A percentile compares a stretch with the other conserved stretches of the same genome.
phyloP scores from a whole-genome alignment of 2,888 invertebrate genomes.

The Clepsis dumicolana region DNA sequence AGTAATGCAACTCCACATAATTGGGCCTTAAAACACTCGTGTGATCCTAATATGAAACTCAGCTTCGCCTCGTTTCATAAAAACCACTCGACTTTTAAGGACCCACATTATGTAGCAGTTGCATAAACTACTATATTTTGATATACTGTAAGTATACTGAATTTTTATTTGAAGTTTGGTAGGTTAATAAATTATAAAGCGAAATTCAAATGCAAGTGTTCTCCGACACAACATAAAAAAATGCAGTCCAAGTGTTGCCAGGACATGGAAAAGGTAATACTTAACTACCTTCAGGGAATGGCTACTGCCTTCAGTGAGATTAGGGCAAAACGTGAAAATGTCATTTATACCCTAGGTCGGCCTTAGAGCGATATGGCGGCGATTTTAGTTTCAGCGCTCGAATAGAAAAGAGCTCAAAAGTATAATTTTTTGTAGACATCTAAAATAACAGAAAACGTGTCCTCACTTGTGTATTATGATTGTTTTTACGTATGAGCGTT shows the following conservation, averaged over 20 bases:
- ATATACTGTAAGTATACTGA: too few species aligned
- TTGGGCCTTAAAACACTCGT: too few species aligned
- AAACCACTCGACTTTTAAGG: too few species aligned
- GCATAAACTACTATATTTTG: too few species aligned
- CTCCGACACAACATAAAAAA: neutral
- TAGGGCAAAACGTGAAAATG: neutral
- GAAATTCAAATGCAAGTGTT: conserved; percentile 22
- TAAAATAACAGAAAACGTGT: neutral
- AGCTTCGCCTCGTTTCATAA: too few species aligned
- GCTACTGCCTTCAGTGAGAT: neutral
- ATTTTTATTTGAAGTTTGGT: neutral
- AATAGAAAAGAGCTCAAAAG: neutral
- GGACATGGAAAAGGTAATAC: neutral
- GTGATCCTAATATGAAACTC: too few species aligned
- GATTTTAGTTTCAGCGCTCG: neutral
- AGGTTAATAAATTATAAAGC: neutral
- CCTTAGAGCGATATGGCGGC: conserved; percentile 18
- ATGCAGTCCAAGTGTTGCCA: neutral
- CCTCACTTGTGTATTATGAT: neutral
- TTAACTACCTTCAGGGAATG: too few species aligned
- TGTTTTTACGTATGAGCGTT: too few species aligned
- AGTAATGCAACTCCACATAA: too few species aligned
- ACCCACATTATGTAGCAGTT: too few species aligned
- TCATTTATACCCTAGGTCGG: neutral
- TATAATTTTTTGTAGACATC: too few species aligned